Evolutionary conservation across 2,113 vertebrate species (phyloP), one percentile per base, ranked within the genome.

Genomic region (Damaliscus lunatus): DNA sequence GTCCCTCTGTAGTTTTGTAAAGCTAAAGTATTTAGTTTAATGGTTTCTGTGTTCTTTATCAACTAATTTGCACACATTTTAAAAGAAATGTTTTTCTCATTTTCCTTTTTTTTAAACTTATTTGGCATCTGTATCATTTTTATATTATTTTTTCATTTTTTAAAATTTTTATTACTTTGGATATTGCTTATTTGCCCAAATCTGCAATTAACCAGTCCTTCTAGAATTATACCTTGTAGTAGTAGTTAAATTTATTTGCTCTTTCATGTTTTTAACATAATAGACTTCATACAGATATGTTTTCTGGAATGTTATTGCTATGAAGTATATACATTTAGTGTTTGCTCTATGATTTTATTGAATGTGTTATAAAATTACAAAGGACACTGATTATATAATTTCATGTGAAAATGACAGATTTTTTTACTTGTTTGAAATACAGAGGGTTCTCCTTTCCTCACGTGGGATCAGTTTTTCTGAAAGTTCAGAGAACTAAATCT

Each of bases 401-500:
- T 86, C 52, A 77, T 97, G 29, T 87, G 48, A 57, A 95, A 94
- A 80, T 64, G 23, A 80, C 36, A 91, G 40, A 25, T 94, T 80
- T 36, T 71, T 93, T 29, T 90, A 55, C 27, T 25, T 92, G 7
- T 94, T 23, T 91, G 67, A 85, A 91, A 53, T 64, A 91, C 7
- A 77, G 53, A 60, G 21, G 1, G 46, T 74, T 88, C 10, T 78
- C 15, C 33, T 89, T 92, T 96, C 10, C 33, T 93, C 27, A 78
- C 4, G 59, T 91, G 64, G 83, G 91, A 88, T 89, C 92, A 57
- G 40, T 88, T 93, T 94, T 93, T 7, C 33, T 93, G 21, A 86
- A 94, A 67, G 16, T 94, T 88, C 82, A 59, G 71, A 91, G 78
- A 94, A 89, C 86, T 95, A 78, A 87, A 95, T 36, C 55, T 96